A percentile compares a stretch with the other conserved stretches of the same genome.
These are phyloP conservation scores for Xylota segnis DNA, from an alignment of 2,888 invertebrate species.

Conservation along the genomic window DNA sequence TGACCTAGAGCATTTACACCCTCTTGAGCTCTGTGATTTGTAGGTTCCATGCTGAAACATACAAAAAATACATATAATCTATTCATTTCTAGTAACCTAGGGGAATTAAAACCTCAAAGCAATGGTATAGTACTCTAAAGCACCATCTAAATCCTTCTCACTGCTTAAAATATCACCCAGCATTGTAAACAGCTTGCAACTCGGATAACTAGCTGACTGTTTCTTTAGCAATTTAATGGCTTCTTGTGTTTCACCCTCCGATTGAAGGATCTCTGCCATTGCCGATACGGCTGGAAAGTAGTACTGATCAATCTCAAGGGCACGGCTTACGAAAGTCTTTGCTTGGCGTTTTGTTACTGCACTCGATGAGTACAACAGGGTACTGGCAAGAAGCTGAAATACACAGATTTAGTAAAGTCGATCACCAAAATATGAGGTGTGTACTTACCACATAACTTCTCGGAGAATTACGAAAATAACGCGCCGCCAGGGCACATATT, in stretches of 20 bases:
- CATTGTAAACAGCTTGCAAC: slow-evolving; percentile 82
- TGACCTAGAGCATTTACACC: slow-evolving; percentile 82
- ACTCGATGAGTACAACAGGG: slow-evolving; percentile 87
- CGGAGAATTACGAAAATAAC: slow-evolving; percentile 89
- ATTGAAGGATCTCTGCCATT: slow-evolving; percentile 89
- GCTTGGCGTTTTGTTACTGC: slow-evolving; percentile 86
- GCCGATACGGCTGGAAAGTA: slow-evolving; percentile 90
- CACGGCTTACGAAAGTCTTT: slow-evolving; percentile 89
- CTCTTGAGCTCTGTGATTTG: slow-evolving; percentile 81
- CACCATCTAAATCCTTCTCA: slow-evolving; percentile 81
- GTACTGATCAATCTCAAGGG: slow-evolving; percentile 89
- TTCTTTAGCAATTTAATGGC: slow-evolving; percentile 89
- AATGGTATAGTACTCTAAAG: slow-evolving; percentile 82
- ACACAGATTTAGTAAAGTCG: not conserved
- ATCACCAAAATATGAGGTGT: not conserved
- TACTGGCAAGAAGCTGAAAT: slow-evolving; percentile 89
- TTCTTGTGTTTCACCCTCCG: slow-evolving; percentile 88
- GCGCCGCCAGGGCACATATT: slow-evolving; percentile 89
- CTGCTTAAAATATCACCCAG: slow-evolving; percentile 81
- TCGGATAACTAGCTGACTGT: slow-evolving; percentile 85
- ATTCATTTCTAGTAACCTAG: not conserved
- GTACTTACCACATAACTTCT: slow-evolving; percentile 89
- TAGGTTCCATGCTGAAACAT: slow-evolving; percentile 81
- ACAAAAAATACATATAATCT: not conserved
- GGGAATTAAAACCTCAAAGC: slow-evolving; percentile 80